Evolutionary conservation across 2,888 invertebrate species (phyloP).

Genomic region (Trissoscelio sp.): DNA sequence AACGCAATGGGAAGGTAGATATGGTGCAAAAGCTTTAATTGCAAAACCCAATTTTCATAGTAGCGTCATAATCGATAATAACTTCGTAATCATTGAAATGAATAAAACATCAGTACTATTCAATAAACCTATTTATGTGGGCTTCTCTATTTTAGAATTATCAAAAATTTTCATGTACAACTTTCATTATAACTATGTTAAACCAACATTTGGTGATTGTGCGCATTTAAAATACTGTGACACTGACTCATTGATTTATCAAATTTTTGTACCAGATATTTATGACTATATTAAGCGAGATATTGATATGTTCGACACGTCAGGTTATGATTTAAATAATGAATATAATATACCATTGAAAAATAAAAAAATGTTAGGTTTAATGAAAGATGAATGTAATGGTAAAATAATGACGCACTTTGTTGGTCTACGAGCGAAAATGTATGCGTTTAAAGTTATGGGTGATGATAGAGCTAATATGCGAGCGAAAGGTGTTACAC

Average conservation of each 20-base stretch:
- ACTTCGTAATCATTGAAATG: slow-evolving; percentile 37
- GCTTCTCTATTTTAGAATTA: slow-evolving; percentile 32
- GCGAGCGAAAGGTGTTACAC: too few relatives aligned
- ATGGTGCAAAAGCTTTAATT: slow-evolving; percentile 67
- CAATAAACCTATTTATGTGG: slow-evolving; percentile 62
- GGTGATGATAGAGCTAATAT: too few relatives aligned
- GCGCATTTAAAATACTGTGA: not conserved
- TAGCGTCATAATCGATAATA: not conserved
- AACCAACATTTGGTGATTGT: slow-evolving; percentile 3
- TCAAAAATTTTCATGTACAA: slow-evolving; percentile 56
- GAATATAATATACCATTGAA: too few relatives aligned
- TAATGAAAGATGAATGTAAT: too few relatives aligned
- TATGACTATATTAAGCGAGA: slow-evolving; percentile 5
- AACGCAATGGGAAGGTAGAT: slow-evolving; percentile 2
- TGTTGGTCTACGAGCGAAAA: too few relatives aligned
- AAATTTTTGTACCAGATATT: slow-evolving; percentile 12
- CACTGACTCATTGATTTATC: slow-evolving; percentile 21
- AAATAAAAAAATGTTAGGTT: too few relatives aligned
- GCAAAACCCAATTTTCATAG: slow-evolving; percentile 18
- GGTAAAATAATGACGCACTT: too few relatives aligned
- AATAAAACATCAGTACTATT: slow-evolving; percentile 30
- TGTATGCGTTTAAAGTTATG: too few relatives aligned
- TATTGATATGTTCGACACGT: slow-evolving; percentile 11
- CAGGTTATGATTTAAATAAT: too few relatives aligned
- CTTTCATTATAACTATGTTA: slow-evolving; percentile 48